Conservation (phyloP, 2,113 vertebrate species). For the Australoheros scitulus region DNA sequence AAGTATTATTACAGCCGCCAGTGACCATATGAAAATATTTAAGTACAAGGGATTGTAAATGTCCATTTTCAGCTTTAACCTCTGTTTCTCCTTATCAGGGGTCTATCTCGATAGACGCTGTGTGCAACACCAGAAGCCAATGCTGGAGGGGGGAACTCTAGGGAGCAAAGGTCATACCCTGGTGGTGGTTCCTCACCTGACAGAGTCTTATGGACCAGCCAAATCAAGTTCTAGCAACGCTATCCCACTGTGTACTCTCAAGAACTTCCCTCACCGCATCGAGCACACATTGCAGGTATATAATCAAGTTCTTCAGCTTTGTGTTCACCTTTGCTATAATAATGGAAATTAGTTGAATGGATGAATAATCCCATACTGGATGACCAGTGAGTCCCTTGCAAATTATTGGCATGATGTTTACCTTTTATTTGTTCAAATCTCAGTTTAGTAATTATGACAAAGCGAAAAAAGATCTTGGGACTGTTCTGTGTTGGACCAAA, state of each 20-base stretch:
- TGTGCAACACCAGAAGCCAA: conserved; percentile 75
- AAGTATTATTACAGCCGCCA: not conserved
- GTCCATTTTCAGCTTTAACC: not conserved
- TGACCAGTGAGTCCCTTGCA: not conserved
- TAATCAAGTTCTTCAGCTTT: not conserved
- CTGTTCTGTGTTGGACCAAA: not conserved
- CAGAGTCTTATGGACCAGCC: conserved; percentile 63
- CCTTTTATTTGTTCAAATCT: not conserved
- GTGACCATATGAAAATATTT: not conserved
- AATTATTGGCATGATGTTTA: not conserved
- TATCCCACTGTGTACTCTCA: conserved; percentile 85
- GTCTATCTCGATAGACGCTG: conserved; percentile 84
- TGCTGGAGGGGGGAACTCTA: conserved; percentile 86
- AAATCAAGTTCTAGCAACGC: not conserved
- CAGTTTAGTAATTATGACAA: conserved; percentile 2
- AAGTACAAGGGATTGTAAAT: not conserved
- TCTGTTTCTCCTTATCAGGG: conserved; percentile 71
- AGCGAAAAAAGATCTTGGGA: not conserved
- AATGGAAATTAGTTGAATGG: not conserved
- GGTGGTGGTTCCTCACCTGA: conserved; percentile 84
- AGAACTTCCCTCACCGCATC: conserved; percentile 84
- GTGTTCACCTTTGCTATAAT: not conserved
- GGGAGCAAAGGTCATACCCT: conserved; percentile 81
- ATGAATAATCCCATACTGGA: not conserved
- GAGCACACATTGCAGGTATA: conserved; percentile 87